Base-by-base conservation (phyloP, 2,113 vertebrate genomes). In the Eulacestoma nigropectus region DNA sequence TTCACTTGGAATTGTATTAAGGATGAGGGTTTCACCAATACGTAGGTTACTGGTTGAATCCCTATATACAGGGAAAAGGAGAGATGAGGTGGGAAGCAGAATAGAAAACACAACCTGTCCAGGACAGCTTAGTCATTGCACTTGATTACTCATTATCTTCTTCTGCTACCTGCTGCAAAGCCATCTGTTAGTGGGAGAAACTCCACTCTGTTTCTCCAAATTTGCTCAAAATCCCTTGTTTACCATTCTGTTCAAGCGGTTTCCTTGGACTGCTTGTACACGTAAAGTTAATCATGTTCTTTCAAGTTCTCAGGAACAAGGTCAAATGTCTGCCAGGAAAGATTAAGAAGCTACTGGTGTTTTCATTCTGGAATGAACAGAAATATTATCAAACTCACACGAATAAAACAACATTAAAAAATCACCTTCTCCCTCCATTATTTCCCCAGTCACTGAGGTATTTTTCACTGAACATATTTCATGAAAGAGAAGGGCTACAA, bases 111-210 rank as follows among this genome's bases (percentile, higher is more conserved):
- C 78, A 92, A 70, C 91, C 83, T 94, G 88, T 95, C 92, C 94
- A 84, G 92, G 83, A 75, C 82, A 96, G 92, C 83, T 95, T 93
- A 96, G 90, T 97, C 96, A 96, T 74, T 95, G 80, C 60, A 92
- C 60, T 95, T 74, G 72, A 95, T 96, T 97, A 97, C 86, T 95
- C 94, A 96, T 93, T 95, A 90, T 84, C 80, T 87, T 97, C 75
- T 86, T 78, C 89, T 96, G 94, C 85, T 97, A 95, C 95, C 96
- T 97, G 95, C 95, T 96, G 94, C 56, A 97, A 92, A 78, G 42
- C 95, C 96, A 97, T 95, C 95, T 97, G 96, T 93, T 84, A 75
- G 44, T 78, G 62, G 47, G 92, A 94, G 64, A 55, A 96, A 75
- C 47, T 92, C 75, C 72, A 41, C 70, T 63, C 47, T 56, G 20